Conservation (phyloP, 1,140 invertebrate species). For the Drosophila parvula region DNA sequence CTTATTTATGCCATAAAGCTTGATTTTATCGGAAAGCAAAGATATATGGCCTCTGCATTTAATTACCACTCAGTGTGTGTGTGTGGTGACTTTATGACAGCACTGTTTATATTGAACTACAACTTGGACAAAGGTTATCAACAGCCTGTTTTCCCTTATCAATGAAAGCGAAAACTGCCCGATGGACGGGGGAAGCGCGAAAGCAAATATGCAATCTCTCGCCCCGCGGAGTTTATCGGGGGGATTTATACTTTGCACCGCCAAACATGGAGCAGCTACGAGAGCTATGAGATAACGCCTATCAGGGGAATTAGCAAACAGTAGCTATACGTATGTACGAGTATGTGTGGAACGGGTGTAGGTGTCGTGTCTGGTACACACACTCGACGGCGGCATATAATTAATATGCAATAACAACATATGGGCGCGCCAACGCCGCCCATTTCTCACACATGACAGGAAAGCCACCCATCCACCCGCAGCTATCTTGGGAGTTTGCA, state of each 20-base stretch:
- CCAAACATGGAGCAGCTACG: slow-evolving; percentile 14
- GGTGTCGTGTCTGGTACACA: slow-evolving; percentile 1
- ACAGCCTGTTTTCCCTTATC: slow-evolving; percentile 41
- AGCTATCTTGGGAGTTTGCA: slow-evolving; percentile 18
- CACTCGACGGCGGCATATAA: slow-evolving; percentile 15
- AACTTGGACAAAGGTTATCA: slow-evolving; percentile 52
- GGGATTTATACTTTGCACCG: slow-evolving; percentile 44
- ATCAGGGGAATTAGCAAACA: slow-evolving; percentile 48
- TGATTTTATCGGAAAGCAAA: neutral
- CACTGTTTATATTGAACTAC: slow-evolving; percentile 36
- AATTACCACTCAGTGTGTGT: neutral
- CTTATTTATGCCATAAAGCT: slow-evolving; percentile 13
- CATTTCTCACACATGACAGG: slow-evolving; percentile 34
- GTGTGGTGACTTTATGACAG: slow-evolving; percentile 18
- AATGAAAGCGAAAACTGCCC: slow-evolving; percentile 47
- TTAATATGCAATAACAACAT: slow-evolving; percentile 45
- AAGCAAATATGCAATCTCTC: slow-evolving; percentile 27
- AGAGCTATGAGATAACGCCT: slow-evolving; percentile 51
- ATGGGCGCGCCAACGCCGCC: slow-evolving; percentile 15
- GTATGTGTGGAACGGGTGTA: neutral
- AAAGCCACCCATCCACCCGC: neutral
- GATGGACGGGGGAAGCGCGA: slow-evolving; percentile 3
- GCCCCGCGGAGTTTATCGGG: slow-evolving; percentile 36
- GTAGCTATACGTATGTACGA: slow-evolving; percentile 9
- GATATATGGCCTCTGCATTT: neutral